Evolutionary conservation across 2,113 vertebrate species (phyloP).

Genomic region (Pachypanchax playfairii): DNA sequence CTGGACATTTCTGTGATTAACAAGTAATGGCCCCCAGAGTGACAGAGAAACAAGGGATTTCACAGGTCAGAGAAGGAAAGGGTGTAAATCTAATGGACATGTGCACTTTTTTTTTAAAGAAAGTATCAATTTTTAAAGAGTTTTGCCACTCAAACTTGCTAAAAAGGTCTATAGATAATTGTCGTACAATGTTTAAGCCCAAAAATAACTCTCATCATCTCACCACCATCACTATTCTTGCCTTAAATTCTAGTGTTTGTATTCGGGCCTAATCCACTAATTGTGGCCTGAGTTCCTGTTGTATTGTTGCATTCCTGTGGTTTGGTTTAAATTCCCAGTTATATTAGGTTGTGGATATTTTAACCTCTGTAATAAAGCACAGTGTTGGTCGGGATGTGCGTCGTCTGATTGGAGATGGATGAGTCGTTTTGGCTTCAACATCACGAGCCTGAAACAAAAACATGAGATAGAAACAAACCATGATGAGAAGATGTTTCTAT

Average conservation of each 20-base stretch:
- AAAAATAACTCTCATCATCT: constrained; percentile 35
- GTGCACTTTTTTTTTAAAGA: constrained; percentile 34
- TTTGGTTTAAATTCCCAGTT: constrained; percentile 45
- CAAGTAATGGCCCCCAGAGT: constrained; percentile 54
- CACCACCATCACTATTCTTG: constrained; percentile 40
- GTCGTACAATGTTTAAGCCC: constrained; percentile 38
- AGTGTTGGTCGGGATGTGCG: constrained; percentile 27
- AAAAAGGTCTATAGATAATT: too few species aligned
- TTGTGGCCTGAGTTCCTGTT: constrained; percentile 52
- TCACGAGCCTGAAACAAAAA: constrained; percentile 2
- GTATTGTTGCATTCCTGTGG: constrained; percentile 62
- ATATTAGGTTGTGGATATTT: constrained; percentile 60
- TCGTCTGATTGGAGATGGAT: constrained; percentile 33
- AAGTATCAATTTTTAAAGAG: constrained; percentile 42
- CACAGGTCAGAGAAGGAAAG: constrained; percentile 47
- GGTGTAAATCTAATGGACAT: constrained; percentile 34
- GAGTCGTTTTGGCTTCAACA: constrained; percentile 33
- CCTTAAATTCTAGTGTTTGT: constrained; percentile 59
- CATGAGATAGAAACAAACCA: constrained; percentile 24
- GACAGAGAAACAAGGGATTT: constrained; percentile 55
- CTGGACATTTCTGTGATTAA: constrained; percentile 68
- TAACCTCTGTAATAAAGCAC: constrained; percentile 32
- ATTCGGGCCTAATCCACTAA: constrained; percentile 62
- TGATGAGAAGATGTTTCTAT: constrained; percentile 28
- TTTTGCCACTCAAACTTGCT: constrained; percentile 23